Percentiles rank a stretch among this genome's conserved stretches.
phyloP scores from a whole-genome alignment of 1,140 invertebrate genomes.

The Chironomus tepperi region DNA sequence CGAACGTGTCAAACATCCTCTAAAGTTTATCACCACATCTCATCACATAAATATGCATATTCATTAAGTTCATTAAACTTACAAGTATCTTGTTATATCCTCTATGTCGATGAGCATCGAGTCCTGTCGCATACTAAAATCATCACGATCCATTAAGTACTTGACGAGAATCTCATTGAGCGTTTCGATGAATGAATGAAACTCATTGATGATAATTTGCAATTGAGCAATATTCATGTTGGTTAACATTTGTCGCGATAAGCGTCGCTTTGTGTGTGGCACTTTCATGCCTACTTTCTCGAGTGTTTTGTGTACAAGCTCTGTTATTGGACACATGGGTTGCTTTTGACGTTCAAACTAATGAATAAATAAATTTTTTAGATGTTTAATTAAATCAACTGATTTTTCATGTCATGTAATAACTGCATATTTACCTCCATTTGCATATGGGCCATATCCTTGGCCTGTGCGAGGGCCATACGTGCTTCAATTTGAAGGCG shows the following conservation, averaged over 20 bases:
- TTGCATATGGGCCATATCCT: slow-evolving; percentile 75
- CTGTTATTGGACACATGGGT: slow-evolving; percentile 74
- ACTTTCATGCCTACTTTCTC: slow-evolving; percentile 77
- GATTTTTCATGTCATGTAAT: not conserved
- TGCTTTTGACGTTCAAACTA: slow-evolving; percentile 64
- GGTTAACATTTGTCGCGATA: slow-evolving; percentile 73
- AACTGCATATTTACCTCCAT: slow-evolving; percentile 51
- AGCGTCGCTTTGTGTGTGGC: slow-evolving; percentile 65
- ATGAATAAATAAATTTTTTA: slow-evolving; percentile 26
- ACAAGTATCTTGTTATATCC: slow-evolving; percentile 86
- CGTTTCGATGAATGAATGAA: slow-evolving; percentile 86
- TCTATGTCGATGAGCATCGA: slow-evolving; percentile 95
- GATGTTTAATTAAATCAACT: not conserved
- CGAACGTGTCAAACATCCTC: not conserved
- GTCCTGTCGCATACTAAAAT: slow-evolving; percentile 94
- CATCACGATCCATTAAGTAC: slow-evolving; percentile 79
- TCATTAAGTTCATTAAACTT: slow-evolving; percentile 41
- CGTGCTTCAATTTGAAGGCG: slow-evolving; percentile 81
- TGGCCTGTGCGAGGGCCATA: slow-evolving; percentile 79
- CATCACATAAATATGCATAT: not conserved
- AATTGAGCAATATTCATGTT: slow-evolving; percentile 92
- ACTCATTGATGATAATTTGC: slow-evolving; percentile 85
- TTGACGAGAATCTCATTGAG: slow-evolving; percentile 83
- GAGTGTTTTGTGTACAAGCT: slow-evolving; percentile 68
- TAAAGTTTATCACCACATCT: not conserved